A percentile compares a stretch with the other conserved stretches of the same genome.
Conservation (phyloP, 2,113 vertebrate species). For the Spermophilus dauricus region DNA sequence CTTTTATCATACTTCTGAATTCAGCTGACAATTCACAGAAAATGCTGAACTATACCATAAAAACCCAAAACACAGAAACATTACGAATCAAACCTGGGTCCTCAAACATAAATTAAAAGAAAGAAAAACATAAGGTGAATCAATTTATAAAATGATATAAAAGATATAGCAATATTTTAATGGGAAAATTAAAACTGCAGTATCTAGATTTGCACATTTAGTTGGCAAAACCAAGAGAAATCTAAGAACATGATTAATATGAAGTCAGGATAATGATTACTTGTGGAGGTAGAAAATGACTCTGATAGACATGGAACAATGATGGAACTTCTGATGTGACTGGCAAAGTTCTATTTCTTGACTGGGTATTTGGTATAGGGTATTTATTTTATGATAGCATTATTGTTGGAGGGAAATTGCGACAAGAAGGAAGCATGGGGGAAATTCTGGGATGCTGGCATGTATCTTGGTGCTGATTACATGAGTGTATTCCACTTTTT, state of each 20-base stretch:
- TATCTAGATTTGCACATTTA: background rate
- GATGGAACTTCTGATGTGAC: background rate
- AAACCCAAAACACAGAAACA: background rate
- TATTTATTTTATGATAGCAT: background rate
- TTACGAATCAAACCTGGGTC: background rate
- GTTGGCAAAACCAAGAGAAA: background rate
- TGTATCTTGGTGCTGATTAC: background rate
- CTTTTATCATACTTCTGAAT: background rate
- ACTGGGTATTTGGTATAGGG: background rate
- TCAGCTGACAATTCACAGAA: background rate
- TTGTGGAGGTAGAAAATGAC: background rate
- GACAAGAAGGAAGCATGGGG: background rate
- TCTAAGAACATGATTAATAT: background rate
- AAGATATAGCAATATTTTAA: background rate
- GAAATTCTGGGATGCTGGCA: background rate
- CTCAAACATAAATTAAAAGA: background rate
- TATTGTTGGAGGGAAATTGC: background rate
- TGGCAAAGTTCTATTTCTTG: background rate
- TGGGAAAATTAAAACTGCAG: background rate
- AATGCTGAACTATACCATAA: background rate
- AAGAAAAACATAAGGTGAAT: background rate
- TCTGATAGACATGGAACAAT: background rate
- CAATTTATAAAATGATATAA: background rate
- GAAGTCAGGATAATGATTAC: background rate
- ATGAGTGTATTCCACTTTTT: background rate